These are phyloP conservation scores for Laspeyria flexula DNA, from an alignment of 2,888 invertebrate genomes.

Conservation along the genomic window DNA sequence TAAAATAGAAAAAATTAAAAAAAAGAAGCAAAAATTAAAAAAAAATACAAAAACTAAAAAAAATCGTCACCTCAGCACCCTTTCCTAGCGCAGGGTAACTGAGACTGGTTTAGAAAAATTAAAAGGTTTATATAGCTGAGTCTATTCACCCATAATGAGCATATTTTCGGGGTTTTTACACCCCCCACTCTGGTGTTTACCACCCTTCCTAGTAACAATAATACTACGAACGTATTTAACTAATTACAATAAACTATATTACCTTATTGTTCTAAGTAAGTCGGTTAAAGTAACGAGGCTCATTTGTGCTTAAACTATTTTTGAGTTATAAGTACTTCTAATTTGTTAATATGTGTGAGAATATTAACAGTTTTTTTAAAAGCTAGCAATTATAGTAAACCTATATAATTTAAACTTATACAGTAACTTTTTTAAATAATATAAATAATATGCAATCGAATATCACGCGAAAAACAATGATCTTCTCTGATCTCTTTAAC, in stretches of 20 bases:
- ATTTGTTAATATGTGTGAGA: neutral
- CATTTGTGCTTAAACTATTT: neutral
- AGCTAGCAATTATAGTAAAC: neutral
- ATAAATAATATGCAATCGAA: too few relatives aligned
- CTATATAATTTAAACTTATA: too few relatives aligned
- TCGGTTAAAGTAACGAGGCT: slow-evolving; percentile 8
- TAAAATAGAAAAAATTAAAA: too few relatives aligned
- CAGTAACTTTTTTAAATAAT: too few relatives aligned
- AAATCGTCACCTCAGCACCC: slow-evolving; percentile 16
- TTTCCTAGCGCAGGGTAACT: slow-evolving; percentile 17
- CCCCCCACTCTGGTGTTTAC: slow-evolving; percentile 3
- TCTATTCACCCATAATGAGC: slow-evolving; percentile 18
- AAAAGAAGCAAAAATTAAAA: too few relatives aligned
- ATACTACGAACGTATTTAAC: slow-evolving; percentile 5
- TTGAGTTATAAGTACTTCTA: slow-evolving; percentile 3
- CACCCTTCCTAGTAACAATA: neutral
- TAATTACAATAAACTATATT: neutral
- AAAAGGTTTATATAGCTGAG: slow-evolving; percentile 22
- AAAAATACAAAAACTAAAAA: neutral
- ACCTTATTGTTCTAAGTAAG: slow-evolving; percentile 3
- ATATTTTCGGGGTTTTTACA: slow-evolving; percentile 11
- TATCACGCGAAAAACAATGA: too few relatives aligned
- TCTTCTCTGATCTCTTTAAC: too few relatives aligned
- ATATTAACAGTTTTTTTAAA: too few relatives aligned
- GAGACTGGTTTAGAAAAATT: slow-evolving; percentile 12